Evolutionary conservation across 1,140 invertebrate genomes (phyloP), one percentile per base, ranked within the genome.

Genomic region (Anoplophora glabripennis): DNA sequence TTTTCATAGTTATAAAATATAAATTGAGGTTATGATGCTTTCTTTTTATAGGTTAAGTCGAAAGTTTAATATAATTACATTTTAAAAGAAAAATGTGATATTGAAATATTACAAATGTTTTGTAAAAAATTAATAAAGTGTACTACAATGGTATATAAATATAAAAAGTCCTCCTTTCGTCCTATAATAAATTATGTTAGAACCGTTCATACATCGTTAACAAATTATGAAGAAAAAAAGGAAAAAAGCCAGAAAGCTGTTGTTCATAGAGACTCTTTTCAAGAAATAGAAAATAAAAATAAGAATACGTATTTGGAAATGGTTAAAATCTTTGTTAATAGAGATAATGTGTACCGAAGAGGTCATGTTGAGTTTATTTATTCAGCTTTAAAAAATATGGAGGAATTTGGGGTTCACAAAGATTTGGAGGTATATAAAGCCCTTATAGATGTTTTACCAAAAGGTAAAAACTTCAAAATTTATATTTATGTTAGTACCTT

Each of bases 301-400:
- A 92, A 89, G 72, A 74, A 87, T 8, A 82, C 83, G 0, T 95
- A 88, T 73, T 65, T 92, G 17, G 83, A 87, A 56, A 85, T 89
- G 72, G 78, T 94, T 28, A 83, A 86, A 59, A 83, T 87, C 53
- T 94, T 89, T 60, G 75, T 84, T 64, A 78, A 77, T 9, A 76
- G 80, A 52, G 84, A 79, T 46, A 42, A 83, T 62, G 79, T 77
- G 0, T 80, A 84, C 62, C 79, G 85, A 59, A 78, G 85, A 48
- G 92, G 92, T 34, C 91, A 96, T 76, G 90, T 96, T 0, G 91
- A 97, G 68, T 99, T 99, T 77, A 94, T 99, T 63, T 88, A 92
- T 72, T 83, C 89, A 1, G 94, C 95, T 0, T 71, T 99, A 21
- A 85, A 86, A 42, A 82, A 90, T 65, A 91, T 99, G 90, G 84